Evolutionary conservation across 1,140 invertebrate species (phyloP), one percentile per base, ranked within the genome.

Genomic region (Riptortus pedestris): DNA sequence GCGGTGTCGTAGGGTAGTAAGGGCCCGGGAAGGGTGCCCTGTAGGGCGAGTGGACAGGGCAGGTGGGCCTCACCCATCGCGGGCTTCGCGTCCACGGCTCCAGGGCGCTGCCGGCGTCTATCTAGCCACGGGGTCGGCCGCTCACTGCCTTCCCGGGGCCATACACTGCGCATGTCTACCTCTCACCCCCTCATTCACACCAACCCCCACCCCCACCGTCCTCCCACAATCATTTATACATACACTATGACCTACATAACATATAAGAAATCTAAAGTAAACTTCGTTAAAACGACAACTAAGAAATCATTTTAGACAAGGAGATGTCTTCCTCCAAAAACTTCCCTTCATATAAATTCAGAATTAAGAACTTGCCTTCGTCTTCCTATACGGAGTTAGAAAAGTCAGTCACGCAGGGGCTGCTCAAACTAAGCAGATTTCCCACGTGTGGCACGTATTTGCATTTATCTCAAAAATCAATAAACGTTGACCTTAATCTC

Each of bases 31-130:
- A 33, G 45, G 47, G 47, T 12, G 28, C 27, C 18, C 62, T 48
- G 62, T 63, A 63, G 18, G 62, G 62, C 27, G 47, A 52, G 62
- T 63, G 62, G 51, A 63, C 62, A 24, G 62, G 62, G 48, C 62
- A 63, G 62, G 47, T 57, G 24, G 62, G 62, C 51, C 62, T 48
- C 45, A 63, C 62, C 62, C 62, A 63, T 63, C 62, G 48, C 62
- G 62, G 62, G 48, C 31, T 60, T 60, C 48, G 28, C 51, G 62
- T 63, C 62, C 62, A 63, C 48, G 45, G 45, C 28, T 55, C 51
- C 51, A 55, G 62, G 62, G 62, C 27, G 60, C 48, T 33, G n/a
- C 22, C 27, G 51, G 51, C 48, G 43, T 62, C 43, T 38, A 47
- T 24, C 43, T 18, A 20, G 60, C 51, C 51, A 24, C 51, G 20